Evolutionary conservation across 1,140 invertebrate genomes (phyloP).

Genomic region (Apis florea): DNA sequence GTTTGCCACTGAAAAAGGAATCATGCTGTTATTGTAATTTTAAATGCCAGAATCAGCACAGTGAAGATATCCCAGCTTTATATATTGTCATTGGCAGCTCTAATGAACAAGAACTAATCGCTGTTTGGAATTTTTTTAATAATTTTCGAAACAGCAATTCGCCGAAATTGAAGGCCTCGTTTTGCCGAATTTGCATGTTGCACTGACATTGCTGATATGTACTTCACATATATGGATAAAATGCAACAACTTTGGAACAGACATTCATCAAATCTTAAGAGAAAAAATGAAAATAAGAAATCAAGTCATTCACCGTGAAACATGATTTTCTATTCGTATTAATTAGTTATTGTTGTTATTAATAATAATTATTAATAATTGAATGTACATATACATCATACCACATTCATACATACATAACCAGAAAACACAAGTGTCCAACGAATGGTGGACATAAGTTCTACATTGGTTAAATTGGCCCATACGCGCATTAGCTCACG

Average conservation of each 20-base stretch:
- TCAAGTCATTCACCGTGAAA: conserved; percentile 75
- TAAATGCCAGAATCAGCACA: conserved; percentile 47
- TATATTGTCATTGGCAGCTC: conserved; percentile 55
- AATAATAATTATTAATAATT: conserved; percentile 80
- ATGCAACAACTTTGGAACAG: conserved; percentile 49
- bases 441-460: conserved; percentile 43
- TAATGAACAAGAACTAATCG: conserved; percentile 37
- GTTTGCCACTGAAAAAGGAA: conserved; percentile 23
- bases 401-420: conserved; percentile 69
- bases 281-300: conserved; percentile 53
- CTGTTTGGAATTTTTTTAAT: conserved; percentile 35
- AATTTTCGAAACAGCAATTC: conserved; percentile 34
- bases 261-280: conserved; percentile 67
- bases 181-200: conserved; percentile 52
- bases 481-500: conserved; percentile 60
- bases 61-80: conserved; percentile 50
- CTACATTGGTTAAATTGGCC: conserved; percentile 54
- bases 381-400: conserved; percentile 79
- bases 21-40: conserved; percentile 58
- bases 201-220: conserved; percentile 45
- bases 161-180: conserved; percentile 54
- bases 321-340: conserved; percentile 80
- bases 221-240: conserved; percentile 37
- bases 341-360: conserved; percentile 80
- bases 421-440: conserved; percentile 60